Evolutionary conservation across 92 coral and sea anemone genomes (phyloP), one percentile per base, ranked within the genome.

Genomic region (Epizoanthus stellaris): DNA sequence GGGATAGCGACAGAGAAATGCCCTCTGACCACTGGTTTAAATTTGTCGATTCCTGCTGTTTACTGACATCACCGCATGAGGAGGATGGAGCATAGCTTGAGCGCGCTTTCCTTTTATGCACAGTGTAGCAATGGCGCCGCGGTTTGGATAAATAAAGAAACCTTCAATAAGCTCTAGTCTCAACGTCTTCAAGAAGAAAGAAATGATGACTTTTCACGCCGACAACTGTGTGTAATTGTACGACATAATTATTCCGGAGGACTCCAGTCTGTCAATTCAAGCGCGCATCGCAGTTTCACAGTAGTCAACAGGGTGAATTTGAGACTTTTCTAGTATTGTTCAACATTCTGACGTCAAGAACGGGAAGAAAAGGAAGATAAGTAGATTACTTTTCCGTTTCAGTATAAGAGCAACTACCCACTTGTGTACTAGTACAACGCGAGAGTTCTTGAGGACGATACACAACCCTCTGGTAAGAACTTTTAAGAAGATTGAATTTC

Each of bases 401-500:
- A 77, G 43, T 42, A 59, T 39, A 39, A 39, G 68, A 61, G 53
- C 40, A 77, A 42, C 5, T 38, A 23, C 67, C 67, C 3, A 38
- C 54, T 17, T 42, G 10, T 77, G 8, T 69, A 38, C 6, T 39
- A 59, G 45, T 34, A 21, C 67, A 1, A 6, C 42, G 77, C 77
- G 30, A 75, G 8, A 57, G n/a, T 8, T 12, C 73, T 75, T 75
- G 82, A 77, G 36, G 25, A 30, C 45, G 39, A 70, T 21, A 19
- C 63, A 23, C n/a, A 17, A 61, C 59, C 11, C 7, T 39, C 45
- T 42, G 82, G 82, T 77, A 77, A 62, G 82, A 62, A 11, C 52
- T 62, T 52, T 61, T n/a, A 62, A 62, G 49, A 39, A n/a, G 82
- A 68, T 76, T 76, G 81, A 59, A 76, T 76, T 59, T 76, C 66